phyloP scores from a whole-genome alignment of 2,113 vertebrate genomes.

The Epinephelus moara region DNA sequence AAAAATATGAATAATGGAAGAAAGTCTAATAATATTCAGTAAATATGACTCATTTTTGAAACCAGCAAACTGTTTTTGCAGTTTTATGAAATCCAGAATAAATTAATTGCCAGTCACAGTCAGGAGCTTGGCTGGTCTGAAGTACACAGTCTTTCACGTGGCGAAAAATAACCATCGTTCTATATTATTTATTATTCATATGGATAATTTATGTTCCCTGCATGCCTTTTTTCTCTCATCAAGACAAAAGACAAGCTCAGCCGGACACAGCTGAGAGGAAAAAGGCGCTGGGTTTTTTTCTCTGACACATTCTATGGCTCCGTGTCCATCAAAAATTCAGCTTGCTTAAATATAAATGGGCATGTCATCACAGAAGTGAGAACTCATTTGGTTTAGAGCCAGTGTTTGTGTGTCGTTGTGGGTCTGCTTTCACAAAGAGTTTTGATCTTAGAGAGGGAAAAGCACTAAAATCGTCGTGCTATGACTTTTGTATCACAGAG shows the following conservation, averaged over 20 bases:
- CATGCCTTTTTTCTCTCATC: slow-evolving; percentile 31
- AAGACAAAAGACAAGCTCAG: slow-evolving; percentile 37
- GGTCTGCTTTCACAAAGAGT: neutral
- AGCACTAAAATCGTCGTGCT: neutral
- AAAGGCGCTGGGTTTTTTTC: slow-evolving; percentile 18
- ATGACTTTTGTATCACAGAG: slow-evolving; percentile 18
- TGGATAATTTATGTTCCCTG: slow-evolving; percentile 62
- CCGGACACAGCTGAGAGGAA: slow-evolving; percentile 37
- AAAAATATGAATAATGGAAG: slow-evolving; percentile 20
- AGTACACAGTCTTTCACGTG: slow-evolving; percentile 17
- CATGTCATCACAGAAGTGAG: slow-evolving; percentile 52
- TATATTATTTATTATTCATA: slow-evolving; percentile 60
- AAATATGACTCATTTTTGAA: slow-evolving; percentile 11
- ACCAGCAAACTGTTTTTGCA: neutral
- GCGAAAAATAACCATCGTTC: slow-evolving; percentile 22
- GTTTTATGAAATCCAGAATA: neutral
- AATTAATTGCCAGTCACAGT: neutral
- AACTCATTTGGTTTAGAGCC: slow-evolving; percentile 54
- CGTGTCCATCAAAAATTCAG: slow-evolving; percentile 72
- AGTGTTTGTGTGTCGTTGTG: slow-evolving; percentile 42
- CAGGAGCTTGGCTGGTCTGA: slow-evolving; percentile 2
- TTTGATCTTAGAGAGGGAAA: slow-evolving; percentile 5
- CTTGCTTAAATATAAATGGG: slow-evolving; percentile 70
- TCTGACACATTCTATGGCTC: slow-evolving; percentile 30
- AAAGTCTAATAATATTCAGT: slow-evolving; percentile 6